Percentiles rank a stretch among this genome's conserved stretches.
Evolutionary conservation across 2,888 invertebrate species (phyloP).

Genomic region (Xestoiulus laeticollis): DNA sequence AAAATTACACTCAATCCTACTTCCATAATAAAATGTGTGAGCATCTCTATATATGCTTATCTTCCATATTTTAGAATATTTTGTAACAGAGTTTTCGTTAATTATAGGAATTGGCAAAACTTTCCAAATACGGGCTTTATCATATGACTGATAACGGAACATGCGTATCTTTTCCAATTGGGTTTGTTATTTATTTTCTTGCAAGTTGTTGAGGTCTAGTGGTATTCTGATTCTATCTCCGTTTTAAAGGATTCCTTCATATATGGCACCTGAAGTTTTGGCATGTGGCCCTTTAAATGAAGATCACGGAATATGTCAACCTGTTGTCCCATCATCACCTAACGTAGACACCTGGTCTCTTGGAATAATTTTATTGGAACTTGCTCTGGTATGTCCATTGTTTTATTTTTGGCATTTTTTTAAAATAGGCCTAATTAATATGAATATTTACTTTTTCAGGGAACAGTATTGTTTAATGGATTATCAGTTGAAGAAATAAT

Average conservation of each 20-base stretch:
- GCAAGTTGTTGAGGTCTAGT: too few relatives aligned
- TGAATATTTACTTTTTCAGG: neutral
- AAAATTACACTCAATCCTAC: too few relatives aligned
- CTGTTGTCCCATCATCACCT: constrained; percentile 67
- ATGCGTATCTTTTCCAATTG: constrained; percentile 85
- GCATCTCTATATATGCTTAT: too few relatives aligned
- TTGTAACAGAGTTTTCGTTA: too few relatives aligned
- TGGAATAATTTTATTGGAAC: constrained; percentile 87
- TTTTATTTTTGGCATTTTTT: neutral
- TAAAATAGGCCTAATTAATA: too few relatives aligned
- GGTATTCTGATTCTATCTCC: constrained; percentile 27
- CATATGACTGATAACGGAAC: constrained; percentile 88
- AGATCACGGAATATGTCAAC: constrained; percentile 47
- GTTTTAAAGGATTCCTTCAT: constrained; percentile 61
- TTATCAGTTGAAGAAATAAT: constrained; percentile 39
- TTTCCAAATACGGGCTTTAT: constrained; percentile 93
- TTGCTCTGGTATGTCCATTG: constrained; percentile 68
- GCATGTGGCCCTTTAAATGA: constrained; percentile 54
- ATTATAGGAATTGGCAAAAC: constrained; percentile 71
- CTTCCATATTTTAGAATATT: too few relatives aligned
- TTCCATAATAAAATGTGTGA: too few relatives aligned
- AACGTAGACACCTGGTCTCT: constrained; percentile 94
- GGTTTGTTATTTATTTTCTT: constrained; percentile 61
- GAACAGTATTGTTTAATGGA: constrained; percentile 24
- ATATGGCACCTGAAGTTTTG: constrained; percentile 64